Percentiles rank a stretch among this genome's conserved stretches.
phyloP scores from a whole-genome alignment of 2,113 vertebrate genomes.

The Hystrix brachyura region DNA sequence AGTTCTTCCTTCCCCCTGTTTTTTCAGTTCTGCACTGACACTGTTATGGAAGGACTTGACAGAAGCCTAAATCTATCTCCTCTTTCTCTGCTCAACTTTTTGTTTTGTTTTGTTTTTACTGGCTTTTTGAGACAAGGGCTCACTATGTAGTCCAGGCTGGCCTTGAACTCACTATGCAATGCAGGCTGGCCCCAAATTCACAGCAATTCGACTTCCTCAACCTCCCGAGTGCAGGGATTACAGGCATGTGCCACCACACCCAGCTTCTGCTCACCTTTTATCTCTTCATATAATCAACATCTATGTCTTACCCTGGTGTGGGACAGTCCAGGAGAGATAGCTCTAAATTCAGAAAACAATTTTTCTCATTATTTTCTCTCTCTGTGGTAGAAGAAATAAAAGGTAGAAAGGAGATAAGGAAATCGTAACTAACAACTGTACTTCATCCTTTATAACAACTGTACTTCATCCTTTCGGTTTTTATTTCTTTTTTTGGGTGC shows the following conservation, averaged over 20 bases:
- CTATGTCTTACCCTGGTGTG: background rate
- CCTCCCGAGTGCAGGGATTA: too few relatives aligned
- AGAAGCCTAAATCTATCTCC: background rate
- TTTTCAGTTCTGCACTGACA: background rate
- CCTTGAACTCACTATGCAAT: too few relatives aligned
- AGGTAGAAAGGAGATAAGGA: background rate
- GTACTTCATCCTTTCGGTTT: too few relatives aligned
- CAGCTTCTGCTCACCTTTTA: too few relatives aligned
- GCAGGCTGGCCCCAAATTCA: too few relatives aligned
- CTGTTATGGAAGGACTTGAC: background rate
- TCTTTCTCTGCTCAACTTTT: background rate
- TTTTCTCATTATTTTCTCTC: background rate
- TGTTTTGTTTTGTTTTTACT: too few relatives aligned
- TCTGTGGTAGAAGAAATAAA: background rate
- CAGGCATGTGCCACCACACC: too few relatives aligned
- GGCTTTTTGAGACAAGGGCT: too few relatives aligned
- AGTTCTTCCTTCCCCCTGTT: background rate
- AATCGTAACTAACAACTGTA: background rate
- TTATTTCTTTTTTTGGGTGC: too few relatives aligned
- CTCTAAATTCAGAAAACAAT: background rate
- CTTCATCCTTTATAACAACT: background rate
- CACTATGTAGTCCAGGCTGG: too few relatives aligned
- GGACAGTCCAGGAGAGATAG: background rate
- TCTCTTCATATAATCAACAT: background rate
- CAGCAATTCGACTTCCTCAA: too few relatives aligned